Evolutionary conservation across 1,140 invertebrate genomes (phyloP).

Genomic region (Hyles vespertilio): DNA sequence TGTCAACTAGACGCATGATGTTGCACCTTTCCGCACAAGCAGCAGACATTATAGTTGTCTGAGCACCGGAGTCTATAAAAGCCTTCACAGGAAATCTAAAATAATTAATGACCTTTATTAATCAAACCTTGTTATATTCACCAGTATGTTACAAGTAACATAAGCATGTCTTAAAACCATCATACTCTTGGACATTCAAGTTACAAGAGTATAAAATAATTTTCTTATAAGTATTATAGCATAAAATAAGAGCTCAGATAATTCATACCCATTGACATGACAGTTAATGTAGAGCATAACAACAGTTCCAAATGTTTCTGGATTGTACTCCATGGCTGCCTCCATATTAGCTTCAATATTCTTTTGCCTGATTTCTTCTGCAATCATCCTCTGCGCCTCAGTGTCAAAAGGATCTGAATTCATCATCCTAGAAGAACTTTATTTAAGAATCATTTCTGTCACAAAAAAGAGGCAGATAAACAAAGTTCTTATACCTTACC

Average conservation of each 20-base stretch:
- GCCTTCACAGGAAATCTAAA: constrained; percentile 91
- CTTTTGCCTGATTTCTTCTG: constrained; percentile 95
- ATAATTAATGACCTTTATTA: too few relatives aligned
- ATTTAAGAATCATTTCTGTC: neutral
- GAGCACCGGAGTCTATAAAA: constrained; percentile 97
- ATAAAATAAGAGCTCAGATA: constrained; percentile 1
- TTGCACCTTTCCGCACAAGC: constrained; percentile 95
- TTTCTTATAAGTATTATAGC: too few relatives aligned
- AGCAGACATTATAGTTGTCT: constrained; percentile 96
- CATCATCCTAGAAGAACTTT: constrained; percentile 81
- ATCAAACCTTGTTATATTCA: too few relatives aligned
- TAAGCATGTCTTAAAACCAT: neutral
- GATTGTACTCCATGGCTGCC: constrained; percentile 98
- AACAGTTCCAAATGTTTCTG: constrained; percentile 97
- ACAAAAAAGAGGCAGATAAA: constrained; percentile 1
- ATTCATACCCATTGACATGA: constrained; percentile 89
- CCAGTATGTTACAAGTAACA: neutral
- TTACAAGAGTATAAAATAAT: neutral
- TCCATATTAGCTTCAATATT: constrained; percentile 99
- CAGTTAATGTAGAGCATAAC: constrained; percentile 98
- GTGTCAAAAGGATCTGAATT: constrained; percentile 96
- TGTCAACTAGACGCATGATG: constrained; percentile 96
- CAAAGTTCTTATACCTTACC: constrained; percentile 28
- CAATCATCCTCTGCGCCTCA: constrained; percentile 95
- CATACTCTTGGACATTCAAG: neutral